These are phyloP conservation scores for Escarpia spicata DNA, from an alignment of 2,888 invertebrate species.

Conservation along the genomic window DNA sequence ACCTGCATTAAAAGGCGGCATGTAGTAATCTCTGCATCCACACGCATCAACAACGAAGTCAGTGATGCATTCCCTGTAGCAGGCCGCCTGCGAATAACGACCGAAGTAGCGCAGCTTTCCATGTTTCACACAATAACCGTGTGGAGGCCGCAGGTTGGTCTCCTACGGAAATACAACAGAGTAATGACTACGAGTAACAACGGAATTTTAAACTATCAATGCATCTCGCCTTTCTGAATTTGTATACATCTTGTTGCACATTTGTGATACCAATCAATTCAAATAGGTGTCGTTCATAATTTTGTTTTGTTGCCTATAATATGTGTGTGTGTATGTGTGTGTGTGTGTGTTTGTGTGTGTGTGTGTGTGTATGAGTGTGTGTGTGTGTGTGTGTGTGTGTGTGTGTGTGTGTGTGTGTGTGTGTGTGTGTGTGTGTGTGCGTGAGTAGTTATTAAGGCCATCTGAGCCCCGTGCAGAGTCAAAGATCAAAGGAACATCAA, in stretches of 20 bases:
- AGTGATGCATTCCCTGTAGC: conserved; percentile 31
- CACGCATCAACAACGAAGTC: conserved; percentile 25
- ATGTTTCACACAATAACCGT: conserved; percentile 33
- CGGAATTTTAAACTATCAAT: background rate
- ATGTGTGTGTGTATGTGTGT: no score
- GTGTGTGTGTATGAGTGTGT: no score
- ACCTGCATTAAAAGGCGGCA: background rate
- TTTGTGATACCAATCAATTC: no score
- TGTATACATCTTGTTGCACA: no score
- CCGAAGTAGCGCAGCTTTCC: conserved; percentile 26
- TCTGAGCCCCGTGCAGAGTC: no score
- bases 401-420: no score
- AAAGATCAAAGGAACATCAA: no score
- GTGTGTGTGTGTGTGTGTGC: no score
- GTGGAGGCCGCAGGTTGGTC: conserved; percentile 27
- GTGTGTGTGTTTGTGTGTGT: no score
- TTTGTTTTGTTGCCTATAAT: background rate
- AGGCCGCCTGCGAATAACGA: conserved; percentile 31
- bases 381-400: no score
- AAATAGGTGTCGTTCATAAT: no score
- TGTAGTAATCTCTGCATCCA: conserved; percentile 30
- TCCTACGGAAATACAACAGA: conserved; percentile 23
- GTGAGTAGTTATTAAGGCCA: no score
- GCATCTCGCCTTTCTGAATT: background rate
- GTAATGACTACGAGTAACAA: background rate